Conservation (phyloP, 2,113 vertebrate species). For the Oophaga pumilio region DNA sequence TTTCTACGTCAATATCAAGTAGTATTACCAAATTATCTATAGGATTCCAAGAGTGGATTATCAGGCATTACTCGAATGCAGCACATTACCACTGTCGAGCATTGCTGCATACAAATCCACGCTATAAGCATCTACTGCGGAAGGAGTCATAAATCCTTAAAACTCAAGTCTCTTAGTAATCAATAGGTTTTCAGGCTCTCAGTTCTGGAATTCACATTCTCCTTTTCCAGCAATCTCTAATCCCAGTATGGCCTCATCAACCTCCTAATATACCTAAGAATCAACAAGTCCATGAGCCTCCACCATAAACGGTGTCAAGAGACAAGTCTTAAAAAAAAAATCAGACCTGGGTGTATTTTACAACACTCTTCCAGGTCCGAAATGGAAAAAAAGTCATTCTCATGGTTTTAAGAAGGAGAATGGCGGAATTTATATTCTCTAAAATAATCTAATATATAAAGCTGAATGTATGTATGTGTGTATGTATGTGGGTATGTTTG, state of each 20-base stretch:
- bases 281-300: background rate
- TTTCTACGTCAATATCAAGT: no score
- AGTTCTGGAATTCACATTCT: background rate
- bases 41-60: background rate
- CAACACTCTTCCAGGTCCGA: no score
- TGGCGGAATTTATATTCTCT: no score
- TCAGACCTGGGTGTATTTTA: background rate
- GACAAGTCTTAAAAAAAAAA: background rate
- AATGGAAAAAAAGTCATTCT: no score
- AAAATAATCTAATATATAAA: no score
- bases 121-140: background rate
- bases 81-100: background rate
- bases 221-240: background rate
- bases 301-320: background rate
- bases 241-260: background rate
- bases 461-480: no score
- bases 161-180: conserved; percentile 11
- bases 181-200: background rate
- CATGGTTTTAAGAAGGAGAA: no score
- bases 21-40: background rate
- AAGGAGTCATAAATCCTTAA: conserved; percentile 7
- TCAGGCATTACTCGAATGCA: background rate
- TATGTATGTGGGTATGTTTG: no score
- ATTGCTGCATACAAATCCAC: background rate
- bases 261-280: background rate